phyloP scores from a whole-genome alignment of 2,113 vertebrate species.

The Capreolus pygargus region DNA sequence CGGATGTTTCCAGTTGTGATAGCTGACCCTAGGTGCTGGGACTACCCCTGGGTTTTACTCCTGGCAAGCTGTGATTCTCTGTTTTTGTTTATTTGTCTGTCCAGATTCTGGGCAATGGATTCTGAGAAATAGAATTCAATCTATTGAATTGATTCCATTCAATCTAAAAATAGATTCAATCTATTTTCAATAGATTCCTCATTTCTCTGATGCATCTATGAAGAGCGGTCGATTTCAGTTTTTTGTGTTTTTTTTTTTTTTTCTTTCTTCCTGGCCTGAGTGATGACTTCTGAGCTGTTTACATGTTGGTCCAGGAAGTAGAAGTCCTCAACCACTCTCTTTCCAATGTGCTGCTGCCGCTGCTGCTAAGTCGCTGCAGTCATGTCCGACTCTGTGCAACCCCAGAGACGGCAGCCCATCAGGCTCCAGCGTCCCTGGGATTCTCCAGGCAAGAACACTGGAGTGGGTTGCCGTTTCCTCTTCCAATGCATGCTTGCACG shows the following conservation, averaged over 20 bases:
- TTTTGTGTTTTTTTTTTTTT: neutral
- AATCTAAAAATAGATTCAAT: neutral
- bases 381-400: neutral
- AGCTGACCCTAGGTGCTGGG: neutral
- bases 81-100: neutral
- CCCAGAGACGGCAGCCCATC: accelerated
- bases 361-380: neutral
- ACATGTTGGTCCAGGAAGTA: neutral
- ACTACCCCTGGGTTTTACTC: neutral
- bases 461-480: neutral
- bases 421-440: neutral
- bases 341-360: neutral
- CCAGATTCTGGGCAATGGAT: neutral
- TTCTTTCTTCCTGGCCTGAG: neutral
- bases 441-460: neutral
- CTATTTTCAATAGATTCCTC: neutral
- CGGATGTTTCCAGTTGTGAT: neutral
- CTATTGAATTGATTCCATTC: neutral
- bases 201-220: neutral
- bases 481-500: neutral
- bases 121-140: neutral
- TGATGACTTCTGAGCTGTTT: neutral
- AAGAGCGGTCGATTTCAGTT: neutral
- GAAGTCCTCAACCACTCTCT: neutral
- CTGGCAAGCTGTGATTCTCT: neutral